Base-by-base conservation (phyloP, 2,888 invertebrate genomes). In the Chironomus riparius region DNA sequence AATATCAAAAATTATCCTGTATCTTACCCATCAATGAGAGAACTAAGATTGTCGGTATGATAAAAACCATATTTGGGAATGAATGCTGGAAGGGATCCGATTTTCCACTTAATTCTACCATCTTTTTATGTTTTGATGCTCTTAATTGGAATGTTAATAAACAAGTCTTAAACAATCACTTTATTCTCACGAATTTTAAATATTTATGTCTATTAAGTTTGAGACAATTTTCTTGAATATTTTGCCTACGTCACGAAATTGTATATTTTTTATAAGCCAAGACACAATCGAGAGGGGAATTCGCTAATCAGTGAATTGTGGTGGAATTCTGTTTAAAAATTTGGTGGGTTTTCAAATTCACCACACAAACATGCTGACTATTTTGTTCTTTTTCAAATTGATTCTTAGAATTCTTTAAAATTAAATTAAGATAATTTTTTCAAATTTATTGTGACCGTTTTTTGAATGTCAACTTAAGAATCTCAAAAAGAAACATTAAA, bases 31-130 rank as follows among this genome's bases (percentile, higher is more conserved):
- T 89, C 81, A 95, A 86, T 79, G 90, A 88, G 79, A 91, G 85
- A 79, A 94, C 90, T 79, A 95, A 87, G 79, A 94, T 88, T 73
- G 91, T 94, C 79, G 95, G 94, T 80, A 95, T 82, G 80, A 95
- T 91, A 83, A 95, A 95, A 79, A 95, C 92, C 65, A 90, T 86
- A 85, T 95, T 94, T 78, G 93, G 93, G 85, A 95, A 94, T 79
- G 92, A 92, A 84, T 94, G 93, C 83, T 94, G 93, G 80, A 92
- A 87, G 0, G 92, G 92, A 80, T 92, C 92, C 77, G 90, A 88
- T 70, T 91, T 90, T 22, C 91, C 92, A 78, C 92, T 90, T 80
- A 94, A 86, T 84, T 95, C 94, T 78, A 94, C 94, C 95, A 95
- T 95, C 83, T 83, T 87, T 78, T 1, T 2, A 15, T 56, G 4